Evolutionary conservation across 2,888 invertebrate species (phyloP).

Genomic region (Clepsis dumicolana): DNA sequence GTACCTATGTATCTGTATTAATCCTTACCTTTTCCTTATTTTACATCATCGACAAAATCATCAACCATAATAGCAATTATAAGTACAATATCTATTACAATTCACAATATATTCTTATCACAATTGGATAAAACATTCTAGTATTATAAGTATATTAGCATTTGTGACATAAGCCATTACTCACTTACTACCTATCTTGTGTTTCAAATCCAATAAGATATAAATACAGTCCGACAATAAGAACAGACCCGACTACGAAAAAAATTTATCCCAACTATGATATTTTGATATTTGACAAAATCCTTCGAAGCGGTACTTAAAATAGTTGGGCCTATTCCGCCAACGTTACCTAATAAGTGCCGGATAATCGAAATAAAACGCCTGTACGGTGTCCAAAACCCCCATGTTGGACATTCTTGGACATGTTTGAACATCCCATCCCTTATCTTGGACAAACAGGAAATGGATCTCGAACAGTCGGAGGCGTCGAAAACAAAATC

Average conservation of each 20-base stretch:
- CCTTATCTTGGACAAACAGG: constrained; percentile 69
- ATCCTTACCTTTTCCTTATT: constrained; percentile 1
- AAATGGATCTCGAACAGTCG: constrained; percentile 59
- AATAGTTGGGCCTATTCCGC: too few species aligned
- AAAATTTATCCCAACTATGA: too few species aligned
- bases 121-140: background rate
- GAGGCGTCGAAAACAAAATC: constrained; percentile 45
- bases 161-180: background rate
- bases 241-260: too few species aligned
- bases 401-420: constrained; percentile 58
- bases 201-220: too few species aligned
- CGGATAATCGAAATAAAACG: constrained; percentile 23
- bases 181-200: background rate
- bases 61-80: background rate
- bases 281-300: too few species aligned
- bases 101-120: too few species aligned
- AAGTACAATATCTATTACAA: background rate
- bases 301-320: too few species aligned
- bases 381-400: constrained; percentile 43
- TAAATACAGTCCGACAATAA: too few species aligned
- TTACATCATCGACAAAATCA: background rate
- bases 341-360: too few species aligned
- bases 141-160: background rate
- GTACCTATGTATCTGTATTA: background rate
- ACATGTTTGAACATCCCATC: constrained; percentile 61